These are phyloP conservation scores for Parnassius smintheus DNA, from an alignment of 2,888 invertebrate genomes.

Conservation along the genomic window DNA sequence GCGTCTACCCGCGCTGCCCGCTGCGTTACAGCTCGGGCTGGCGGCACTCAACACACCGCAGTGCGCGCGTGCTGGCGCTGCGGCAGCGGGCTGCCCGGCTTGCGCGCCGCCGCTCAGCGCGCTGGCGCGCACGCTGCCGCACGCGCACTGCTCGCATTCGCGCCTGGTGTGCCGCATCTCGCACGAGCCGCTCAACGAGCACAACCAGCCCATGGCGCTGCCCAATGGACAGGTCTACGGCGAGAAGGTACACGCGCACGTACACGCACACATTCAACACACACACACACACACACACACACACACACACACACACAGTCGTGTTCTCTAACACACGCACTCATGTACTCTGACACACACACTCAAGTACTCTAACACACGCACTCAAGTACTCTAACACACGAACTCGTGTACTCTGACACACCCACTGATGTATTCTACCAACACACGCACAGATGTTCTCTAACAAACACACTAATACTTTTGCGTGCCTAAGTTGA, in stretches of 20 bases:
- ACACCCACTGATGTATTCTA: no score
- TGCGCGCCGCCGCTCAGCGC: slow-evolving; percentile 93
- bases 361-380: no score
- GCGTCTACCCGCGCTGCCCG: slow-evolving; percentile 94
- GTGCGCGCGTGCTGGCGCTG: slow-evolving; percentile 86
- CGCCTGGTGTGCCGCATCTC: slow-evolving; percentile 95
- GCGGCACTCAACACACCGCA: slow-evolving; percentile 97
- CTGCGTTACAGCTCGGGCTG: slow-evolving; percentile 94
- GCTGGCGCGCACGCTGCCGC: slow-evolving; percentile 93
- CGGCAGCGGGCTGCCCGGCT: slow-evolving; percentile 94
- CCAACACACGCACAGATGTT: no score
- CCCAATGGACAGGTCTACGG: slow-evolving; percentile 99
- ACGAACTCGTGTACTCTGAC: no score
- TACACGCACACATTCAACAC: background rate
- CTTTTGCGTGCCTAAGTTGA: no score
- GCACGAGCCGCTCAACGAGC: slow-evolving; percentile 95
- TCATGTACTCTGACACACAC: no score
- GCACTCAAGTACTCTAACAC: no score
- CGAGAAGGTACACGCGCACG: slow-evolving; percentile 83
- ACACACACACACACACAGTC: no score
- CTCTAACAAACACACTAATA: no score
- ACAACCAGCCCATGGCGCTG: slow-evolving; percentile 99
- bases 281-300: no score
- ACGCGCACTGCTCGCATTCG: slow-evolving; percentile 98
- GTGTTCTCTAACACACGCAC: no score